Evolutionary conservation across 2,888 invertebrate genomes (phyloP).

Genomic region (Drosophila siamana): DNA sequence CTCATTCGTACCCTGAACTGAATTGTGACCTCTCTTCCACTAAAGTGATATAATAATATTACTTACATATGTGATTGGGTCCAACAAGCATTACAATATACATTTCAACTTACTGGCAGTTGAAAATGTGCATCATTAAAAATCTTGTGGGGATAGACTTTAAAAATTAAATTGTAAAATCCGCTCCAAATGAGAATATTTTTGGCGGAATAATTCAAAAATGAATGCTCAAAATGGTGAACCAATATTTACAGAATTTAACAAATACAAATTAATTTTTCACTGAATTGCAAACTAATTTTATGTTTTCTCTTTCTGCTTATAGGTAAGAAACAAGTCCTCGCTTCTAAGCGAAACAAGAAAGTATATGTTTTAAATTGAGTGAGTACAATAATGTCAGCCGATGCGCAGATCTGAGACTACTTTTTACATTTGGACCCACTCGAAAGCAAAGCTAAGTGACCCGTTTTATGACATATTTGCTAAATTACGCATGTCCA

Average conservation of each 20-base stretch:
- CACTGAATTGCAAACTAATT: no score
- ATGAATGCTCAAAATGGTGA: no score
- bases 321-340: slow-evolving; percentile 59
- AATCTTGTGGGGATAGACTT: neutral
- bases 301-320: slow-evolving; percentile 14
- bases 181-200: no score
- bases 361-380: slow-evolving; percentile 42
- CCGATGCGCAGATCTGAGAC: slow-evolving; percentile 27
- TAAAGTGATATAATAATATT: slow-evolving; percentile 63
- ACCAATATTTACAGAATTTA: no score
- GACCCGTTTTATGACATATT: slow-evolving; percentile 37
- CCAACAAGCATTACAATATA: slow-evolving; percentile 19
- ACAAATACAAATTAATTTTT: no score
- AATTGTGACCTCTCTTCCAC: slow-evolving; percentile 16
- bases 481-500: slow-evolving; percentile 26
- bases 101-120: neutral
- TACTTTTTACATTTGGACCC: slow-evolving; percentile 50
- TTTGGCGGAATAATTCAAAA: no score
- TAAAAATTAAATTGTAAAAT: no score
- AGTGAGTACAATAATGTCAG: slow-evolving; percentile 42
- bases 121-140: neutral
- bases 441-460: slow-evolving; percentile 37
- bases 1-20: slow-evolving; percentile 11
- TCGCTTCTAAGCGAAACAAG: slow-evolving; percentile 20
- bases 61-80: slow-evolving; percentile 16